Base-by-base conservation (phyloP, 2,797 vertebrate species). In the Myripristis jacobus region DNA sequence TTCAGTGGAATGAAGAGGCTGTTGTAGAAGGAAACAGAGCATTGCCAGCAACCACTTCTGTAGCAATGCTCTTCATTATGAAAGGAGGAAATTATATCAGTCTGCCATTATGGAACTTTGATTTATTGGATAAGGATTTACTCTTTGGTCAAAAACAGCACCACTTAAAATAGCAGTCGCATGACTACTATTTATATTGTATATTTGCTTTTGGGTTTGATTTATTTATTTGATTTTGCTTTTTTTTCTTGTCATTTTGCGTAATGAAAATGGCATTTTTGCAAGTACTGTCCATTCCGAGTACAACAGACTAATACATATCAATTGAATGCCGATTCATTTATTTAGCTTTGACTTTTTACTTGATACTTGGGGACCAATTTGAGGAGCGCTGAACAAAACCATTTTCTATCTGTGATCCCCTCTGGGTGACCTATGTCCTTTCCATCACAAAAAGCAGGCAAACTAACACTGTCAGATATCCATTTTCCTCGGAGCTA, bases 21-120 rank as follows among this genome's bases (percentile, higher is more conserved):
- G 69, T 64, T 60, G 65, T 57, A 75, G 66, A 46, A 76, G 73
- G 77, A 79, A 80, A 70, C 70, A 70, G 69, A 66, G 79, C 71
- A 83, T 70, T 56, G 47, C 64, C 58, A 54, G 51, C 58, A 80
- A 72, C 74, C 77, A 73, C 54, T 73, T 77, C 57, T 62, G 50
- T 38, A 22, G 57, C 34, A 44, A 61, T 74, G 47, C 81, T 71
- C 43, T 57, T 68, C 47, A 62, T 69, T 65, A 54, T 68, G 54
- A 76, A 73, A 80, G 31, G 51, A 36, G 34, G 48, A 67, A 58
- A 56, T 27, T 27, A 68, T 29, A 76, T 72, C 27, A 21, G 44
- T 38, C n/a, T 64, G 18, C 5, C 51, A 65, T 7, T 51, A 50
- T 25, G 16, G 68, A 21, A 56, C 43, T 67, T n/a, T 63, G 15